Percentiles rank a stretch among this genome's conserved stretches.
phyloP scores from a whole-genome alignment of 2,797 vertebrate genomes.

The Buceros bicornis region DNA sequence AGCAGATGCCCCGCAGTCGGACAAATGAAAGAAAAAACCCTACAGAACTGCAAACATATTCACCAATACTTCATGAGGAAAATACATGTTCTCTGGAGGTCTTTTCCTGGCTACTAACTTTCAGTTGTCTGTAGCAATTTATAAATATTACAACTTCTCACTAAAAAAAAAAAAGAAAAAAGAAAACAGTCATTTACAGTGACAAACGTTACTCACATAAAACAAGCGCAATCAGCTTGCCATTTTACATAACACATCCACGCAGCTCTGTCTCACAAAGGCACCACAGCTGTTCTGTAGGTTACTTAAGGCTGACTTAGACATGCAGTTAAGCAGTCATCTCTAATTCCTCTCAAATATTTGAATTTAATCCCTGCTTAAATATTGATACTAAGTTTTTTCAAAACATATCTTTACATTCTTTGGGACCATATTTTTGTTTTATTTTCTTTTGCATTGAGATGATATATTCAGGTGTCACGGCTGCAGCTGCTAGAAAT shows the following conservation, averaged over 20 bases:
- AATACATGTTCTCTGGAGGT: neutral
- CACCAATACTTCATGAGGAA: neutral
- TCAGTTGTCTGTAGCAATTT: neutral
- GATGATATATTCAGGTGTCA: neutral
- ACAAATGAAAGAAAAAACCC: neutral
- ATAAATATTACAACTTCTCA: neutral
- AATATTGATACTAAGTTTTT: neutral
- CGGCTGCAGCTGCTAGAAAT: neutral
- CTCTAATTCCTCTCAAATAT: constrained; percentile 52
- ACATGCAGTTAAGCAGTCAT: neutral
- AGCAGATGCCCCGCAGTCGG: neutral
- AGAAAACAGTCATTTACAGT: neutral
- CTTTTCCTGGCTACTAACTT: neutral
- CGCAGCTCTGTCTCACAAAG: neutral
- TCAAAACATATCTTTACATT: neutral
- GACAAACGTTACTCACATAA: neutral
- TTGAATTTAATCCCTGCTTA: constrained; percentile 14
- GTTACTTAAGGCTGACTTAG: constrained; percentile 48
- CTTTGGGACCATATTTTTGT: neutral
- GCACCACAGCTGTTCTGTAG: neutral
- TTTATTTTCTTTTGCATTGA: neutral
- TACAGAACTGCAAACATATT: neutral
- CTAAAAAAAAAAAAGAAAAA: neutral
- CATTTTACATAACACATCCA: constrained; percentile 12
- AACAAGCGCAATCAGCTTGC: neutral